Evolutionary conservation across 23 tunicate species (phyloP).

Genomic region (Oikopleura dioica): DNA sequence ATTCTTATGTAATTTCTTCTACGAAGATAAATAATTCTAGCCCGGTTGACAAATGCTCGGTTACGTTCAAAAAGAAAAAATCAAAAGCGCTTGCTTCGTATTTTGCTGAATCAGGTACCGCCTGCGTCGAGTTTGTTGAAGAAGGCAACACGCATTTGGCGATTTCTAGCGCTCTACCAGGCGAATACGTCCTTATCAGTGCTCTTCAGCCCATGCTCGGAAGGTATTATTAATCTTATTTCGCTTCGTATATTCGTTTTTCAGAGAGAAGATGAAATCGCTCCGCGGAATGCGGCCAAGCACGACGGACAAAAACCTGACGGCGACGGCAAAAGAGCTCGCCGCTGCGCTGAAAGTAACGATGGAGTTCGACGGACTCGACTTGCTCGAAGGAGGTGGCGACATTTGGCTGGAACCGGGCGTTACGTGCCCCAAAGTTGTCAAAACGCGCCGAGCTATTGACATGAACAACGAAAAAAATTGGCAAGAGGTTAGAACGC

Average conservation of each 20-base stretch:
- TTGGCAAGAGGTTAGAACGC: not conserved
- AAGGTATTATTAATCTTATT: not conserved
- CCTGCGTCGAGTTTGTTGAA: slow-evolving; percentile 1
- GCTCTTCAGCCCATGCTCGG: slow-evolving; percentile 8
- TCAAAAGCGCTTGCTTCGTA: not conserved
- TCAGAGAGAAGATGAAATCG: not conserved
- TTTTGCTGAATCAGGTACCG: not conserved
- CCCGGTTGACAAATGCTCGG: not conserved
- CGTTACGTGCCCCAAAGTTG: not conserved
- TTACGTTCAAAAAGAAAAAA: slow-evolving; percentile 1
- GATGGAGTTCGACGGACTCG: not conserved
- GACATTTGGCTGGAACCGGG: not conserved
- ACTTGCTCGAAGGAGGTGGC: not conserved
- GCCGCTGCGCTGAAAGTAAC: not conserved
- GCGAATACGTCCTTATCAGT: not conserved
- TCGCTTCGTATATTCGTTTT: not conserved
- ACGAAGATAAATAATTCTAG: not conserved
- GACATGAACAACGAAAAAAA: slow-evolving; percentile 1
- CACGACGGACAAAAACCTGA: not conserved
- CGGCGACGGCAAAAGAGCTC: not conserved
- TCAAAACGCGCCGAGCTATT: not conserved
- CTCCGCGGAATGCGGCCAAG: not conserved
- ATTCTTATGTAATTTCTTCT: not conserved
- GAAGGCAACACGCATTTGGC: not conserved
- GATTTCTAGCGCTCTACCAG: not conserved